These are phyloP conservation scores for Protobothrops flavoviridis DNA, from an alignment of 2,113 vertebrate species.

Conservation along the genomic window DNA sequence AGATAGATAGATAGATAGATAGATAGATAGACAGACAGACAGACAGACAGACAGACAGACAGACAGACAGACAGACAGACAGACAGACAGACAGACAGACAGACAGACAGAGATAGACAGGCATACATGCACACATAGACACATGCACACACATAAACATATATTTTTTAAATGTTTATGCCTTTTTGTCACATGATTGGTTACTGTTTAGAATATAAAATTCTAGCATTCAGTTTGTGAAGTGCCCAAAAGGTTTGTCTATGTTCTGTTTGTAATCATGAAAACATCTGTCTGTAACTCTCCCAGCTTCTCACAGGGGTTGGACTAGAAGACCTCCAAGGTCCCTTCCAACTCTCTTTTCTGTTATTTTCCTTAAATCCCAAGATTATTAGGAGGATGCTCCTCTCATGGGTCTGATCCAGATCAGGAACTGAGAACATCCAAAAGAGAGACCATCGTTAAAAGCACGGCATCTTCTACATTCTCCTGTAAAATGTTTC, in stretches of 20 bases:
- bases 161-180: background rate
- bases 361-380: background rate
- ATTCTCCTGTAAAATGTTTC: background rate
- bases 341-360: background rate
- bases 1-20: too few species aligned
- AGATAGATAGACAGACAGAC: too few species aligned
- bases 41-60: too few species aligned
- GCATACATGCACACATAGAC: background rate
- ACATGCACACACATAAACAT: background rate
- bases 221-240: background rate
- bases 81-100: too few species aligned
- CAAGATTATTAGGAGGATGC: background rate
- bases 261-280: background rate
- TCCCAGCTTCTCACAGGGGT: background rate
- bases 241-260: background rate
- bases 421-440: background rate
- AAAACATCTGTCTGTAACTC: background rate
- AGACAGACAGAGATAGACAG: too few species aligned
- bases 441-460: background rate
- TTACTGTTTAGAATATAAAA: background rate
- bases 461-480: background rate
- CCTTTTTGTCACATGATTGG: background rate
- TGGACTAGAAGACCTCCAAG: background rate
- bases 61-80: too few species aligned
- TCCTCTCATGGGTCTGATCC: too few species aligned